Percentiles rank a stretch among this genome's conserved stretches.
These are phyloP conservation scores for Pyrocephalus nanus DNA, from an alignment of 2,797 vertebrate genomes.

Conservation along the genomic window DNA sequence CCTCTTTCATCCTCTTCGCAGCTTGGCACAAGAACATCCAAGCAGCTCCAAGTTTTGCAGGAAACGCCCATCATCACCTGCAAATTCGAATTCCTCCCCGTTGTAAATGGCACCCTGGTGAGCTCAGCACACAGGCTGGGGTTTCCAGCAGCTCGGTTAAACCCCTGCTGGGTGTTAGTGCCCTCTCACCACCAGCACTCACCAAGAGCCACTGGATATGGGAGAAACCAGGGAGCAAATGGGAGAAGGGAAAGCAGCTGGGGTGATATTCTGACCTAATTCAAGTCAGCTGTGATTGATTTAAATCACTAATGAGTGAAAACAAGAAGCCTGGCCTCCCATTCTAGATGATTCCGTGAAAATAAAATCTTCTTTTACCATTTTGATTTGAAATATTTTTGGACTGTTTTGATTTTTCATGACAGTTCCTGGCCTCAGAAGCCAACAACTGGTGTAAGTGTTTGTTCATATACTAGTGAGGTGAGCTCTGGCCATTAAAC, in stretches of 20 bases:
- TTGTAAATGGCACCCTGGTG: rapidly evolving
- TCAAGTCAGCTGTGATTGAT: background rate
- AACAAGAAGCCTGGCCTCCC: background rate
- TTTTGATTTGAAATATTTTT: background rate
- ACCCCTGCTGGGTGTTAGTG: rapidly evolving
- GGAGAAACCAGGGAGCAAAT: background rate
- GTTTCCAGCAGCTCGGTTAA: background rate
- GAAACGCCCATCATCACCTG: rapidly evolving
- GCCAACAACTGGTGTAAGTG: background rate
- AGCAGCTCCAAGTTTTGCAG: background rate
- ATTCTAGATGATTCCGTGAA: background rate
- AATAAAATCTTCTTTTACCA: background rate
- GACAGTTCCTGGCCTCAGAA: background rate
- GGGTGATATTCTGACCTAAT: background rate
- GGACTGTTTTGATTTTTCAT: background rate
- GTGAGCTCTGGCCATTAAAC: background rate
- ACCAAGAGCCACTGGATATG: background rate
- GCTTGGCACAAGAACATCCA: background rate
- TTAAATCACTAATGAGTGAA: background rate
- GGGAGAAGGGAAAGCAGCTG: background rate
- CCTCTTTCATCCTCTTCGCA: background rate
- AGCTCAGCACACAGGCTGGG: rapidly evolving
- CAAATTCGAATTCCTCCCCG: background rate
- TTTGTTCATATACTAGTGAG: rapidly evolving
- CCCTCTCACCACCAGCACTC: background rate